phyloP scores from a whole-genome alignment of 2,797 vertebrate species.

The Psittacula derbiana region DNA sequence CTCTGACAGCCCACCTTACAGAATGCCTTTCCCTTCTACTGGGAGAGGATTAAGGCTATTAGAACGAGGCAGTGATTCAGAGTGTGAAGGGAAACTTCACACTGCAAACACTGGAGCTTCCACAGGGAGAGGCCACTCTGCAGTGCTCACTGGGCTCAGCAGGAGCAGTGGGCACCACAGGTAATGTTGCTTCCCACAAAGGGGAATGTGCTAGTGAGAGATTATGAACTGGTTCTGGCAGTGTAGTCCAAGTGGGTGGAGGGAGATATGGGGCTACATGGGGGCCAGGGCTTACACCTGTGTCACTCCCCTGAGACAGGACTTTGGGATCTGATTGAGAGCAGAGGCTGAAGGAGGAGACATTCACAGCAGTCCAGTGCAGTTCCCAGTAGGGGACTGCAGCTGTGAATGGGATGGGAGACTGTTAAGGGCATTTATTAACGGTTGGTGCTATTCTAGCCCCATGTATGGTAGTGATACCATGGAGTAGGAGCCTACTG shows the following conservation, averaged over 20 bases:
- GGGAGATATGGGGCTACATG: background rate
- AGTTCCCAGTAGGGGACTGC: background rate
- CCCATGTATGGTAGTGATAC: background rate
- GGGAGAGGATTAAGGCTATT: background rate
- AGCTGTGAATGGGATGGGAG: background rate
- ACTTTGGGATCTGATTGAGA: background rate
- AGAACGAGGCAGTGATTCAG: background rate
- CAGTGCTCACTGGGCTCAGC: fast-evolving
- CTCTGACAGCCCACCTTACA: background rate
- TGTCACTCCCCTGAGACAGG: background rate
- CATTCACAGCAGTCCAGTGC: background rate
- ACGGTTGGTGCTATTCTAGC: background rate
- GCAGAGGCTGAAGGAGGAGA: fast-evolving
- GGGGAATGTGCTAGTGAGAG: background rate
- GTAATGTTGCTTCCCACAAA: background rate
- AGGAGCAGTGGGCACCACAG: background rate
- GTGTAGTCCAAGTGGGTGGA: fast-evolving
- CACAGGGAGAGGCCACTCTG: fast-evolving
- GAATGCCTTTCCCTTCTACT: background rate
- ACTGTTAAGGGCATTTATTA: background rate
- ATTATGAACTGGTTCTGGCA: background rate
- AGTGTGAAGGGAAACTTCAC: background rate
- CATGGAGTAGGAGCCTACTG: background rate
- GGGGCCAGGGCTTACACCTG: fast-evolving
- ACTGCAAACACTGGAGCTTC: background rate